Base-by-base conservation (phyloP, 2,797 vertebrate species). In the Lacerta bilineata region DNA sequence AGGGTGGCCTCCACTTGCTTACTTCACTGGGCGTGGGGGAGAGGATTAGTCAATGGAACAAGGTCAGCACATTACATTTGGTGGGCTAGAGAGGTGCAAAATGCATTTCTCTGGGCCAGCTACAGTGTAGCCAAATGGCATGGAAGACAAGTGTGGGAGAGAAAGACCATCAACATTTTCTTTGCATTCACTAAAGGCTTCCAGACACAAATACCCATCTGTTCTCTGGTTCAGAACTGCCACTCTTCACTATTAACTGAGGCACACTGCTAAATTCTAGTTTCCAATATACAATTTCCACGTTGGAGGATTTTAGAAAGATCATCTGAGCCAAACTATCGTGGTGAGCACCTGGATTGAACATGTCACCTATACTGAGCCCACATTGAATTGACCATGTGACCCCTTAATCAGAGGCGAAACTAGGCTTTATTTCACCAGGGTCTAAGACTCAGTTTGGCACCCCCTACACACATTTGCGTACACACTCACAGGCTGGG, bases 31-130 rank as follows among this genome's bases (percentile, higher is more conserved):
- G 76, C 36, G 84, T 39, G 83, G 0, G 0, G 36, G 46, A 61
- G 88, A 93, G 6, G 71, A 93, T 91, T 90, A 91, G 1, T 0
- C 78, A 90, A 43, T 81, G 66, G 83, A 86, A 89, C 88, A 89
- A 93, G 33, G 43, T 39, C 83, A 91, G 0, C 3, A 59, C 55
- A n/a, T 27, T 79, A 79, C 85, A 79, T 29, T 46, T 78, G 41
- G 75, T 86, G 61, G 84, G 74, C 27, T 36, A 75, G 5, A 78
- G 88, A 85, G 90, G 92, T 86, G 80, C 55, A 66, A 84, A 90
- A 69, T 5, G 78, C 10, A 69, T 10, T 41, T 43, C 90, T 33
- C 71, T 69, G 77, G 18, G 79, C 90, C 83, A 76, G n/a, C 77
- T 88, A 86, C 85, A 80, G 80, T 20, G 11, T 39, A 59, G 0